Base-by-base conservation (phyloP, 2,888 invertebrate genomes). In the Drosophila limbata region DNA sequence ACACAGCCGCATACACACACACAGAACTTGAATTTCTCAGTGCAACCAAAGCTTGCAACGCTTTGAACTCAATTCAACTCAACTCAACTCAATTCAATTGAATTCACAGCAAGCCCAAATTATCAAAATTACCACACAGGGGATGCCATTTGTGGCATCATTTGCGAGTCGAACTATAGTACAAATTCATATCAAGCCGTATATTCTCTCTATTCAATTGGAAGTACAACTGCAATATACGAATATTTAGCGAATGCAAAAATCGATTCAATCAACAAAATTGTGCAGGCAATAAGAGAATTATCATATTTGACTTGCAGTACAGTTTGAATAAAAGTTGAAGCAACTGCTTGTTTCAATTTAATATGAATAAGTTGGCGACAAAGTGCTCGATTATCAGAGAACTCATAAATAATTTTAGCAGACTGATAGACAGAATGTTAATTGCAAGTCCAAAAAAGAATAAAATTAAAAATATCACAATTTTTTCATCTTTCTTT, bases 181-280 rank as follows among this genome's bases (percentile, higher is more conserved):
- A 19, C 17, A 25, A 21, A 19, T 51, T 33, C 5, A 19, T 4
- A 35, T 50, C 13, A 33, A 15, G 11, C 47, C 13, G n/a, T 31
- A 17, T 33, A 17, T 19, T 31, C 28, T 31, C 31, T 48, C 15
- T 4, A 28, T 28, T 44, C 44, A 13, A 28, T 28, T 31, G 31
- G 28, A 31, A 13, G n/a, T 4, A 28, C 28, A 47, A 28, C 28
- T 15, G 45, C n/a, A 45, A 1, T 15, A 4, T 28, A 1, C 47
- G 28, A 47, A 47, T 47, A 47, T 28, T 28, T 47, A 28, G 28
- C 10, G 25, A 28, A 47, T 15, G 15, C 28, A 15, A 28, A 28
- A 15, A 47, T 47, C 47, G 28, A 47, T 47, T 47, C 15, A 47
- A 28, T 28, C 4, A 28, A 47, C 47, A 15, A 47, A 47, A 28